Evolutionary conservation across 35 echinoderm and acorn worm genomes (phyloP), one percentile per base, ranked within the genome.

Genomic region (Diadema setosum): DNA sequence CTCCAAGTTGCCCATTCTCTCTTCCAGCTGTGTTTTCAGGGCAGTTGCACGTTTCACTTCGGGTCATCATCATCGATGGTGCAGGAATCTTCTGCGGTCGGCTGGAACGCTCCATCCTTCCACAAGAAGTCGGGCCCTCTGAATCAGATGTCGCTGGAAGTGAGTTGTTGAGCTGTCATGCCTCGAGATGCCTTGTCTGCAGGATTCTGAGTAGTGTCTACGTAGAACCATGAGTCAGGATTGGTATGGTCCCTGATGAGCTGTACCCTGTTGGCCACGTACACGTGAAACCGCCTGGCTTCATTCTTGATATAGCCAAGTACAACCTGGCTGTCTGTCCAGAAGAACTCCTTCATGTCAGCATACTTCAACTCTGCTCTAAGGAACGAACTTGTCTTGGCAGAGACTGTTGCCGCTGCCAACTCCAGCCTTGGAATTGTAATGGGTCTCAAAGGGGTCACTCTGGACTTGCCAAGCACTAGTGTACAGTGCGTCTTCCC

Each of bases 361-460:
- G 16, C 18, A 29, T 16, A 29, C 45, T 41, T 42, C 16, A 91
- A 45, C 45, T 83, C 88, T 39, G 64, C 49, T 55, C 65, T 55
- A 7, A 89, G 81, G n/a, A 93, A 43, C 5, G 24, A 6, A 46
- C 84, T 82, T 1, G 87, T 56, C 52, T 46, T 81, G 15, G 35
- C 45, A 2, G 90, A 75, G 0, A 86, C 35, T 8, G 86, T 70
- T 24, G 90, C 90, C 30, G 82, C 90, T 11, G 82, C 61, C 32
- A 91, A 56, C 50, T 97, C 94, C 23, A 97, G 44, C 5, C 85
- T 60, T 17, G 94, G 94, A 11, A 96, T 73, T 30, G 90, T 89
- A 18, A 88, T 37, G 24, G n/a, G 8, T 55, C 89, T 96, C 4
- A 92, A 39, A 0, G 90, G 90, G 25, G 65, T 1, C 17, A 97